Base-by-base conservation (phyloP, 23 tunicate species). In the Oikopleura vanhoeffeni region DNA sequence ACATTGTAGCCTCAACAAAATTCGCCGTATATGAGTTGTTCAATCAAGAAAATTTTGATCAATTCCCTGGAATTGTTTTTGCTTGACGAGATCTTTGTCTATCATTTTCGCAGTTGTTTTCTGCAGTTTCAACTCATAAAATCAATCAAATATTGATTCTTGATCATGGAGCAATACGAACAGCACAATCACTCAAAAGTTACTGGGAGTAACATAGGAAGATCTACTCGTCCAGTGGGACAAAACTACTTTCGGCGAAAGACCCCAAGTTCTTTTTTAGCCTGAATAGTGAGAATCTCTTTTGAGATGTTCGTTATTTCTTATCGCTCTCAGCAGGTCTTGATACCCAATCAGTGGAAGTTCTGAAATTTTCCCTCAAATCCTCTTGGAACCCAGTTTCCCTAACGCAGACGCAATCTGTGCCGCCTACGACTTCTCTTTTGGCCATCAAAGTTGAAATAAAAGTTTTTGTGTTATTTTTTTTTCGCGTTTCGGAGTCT, bases 401-500 rank as follows among this genome's bases (percentile, higher is more conserved):
- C n/a, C 38, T 18, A 32, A 38, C 79, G 79, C 27, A 71, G 79
- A 2, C 79, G 79, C 79, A 71, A 71, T 71, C 79, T 33, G 34
- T 32, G 3, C 79, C 79, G 79, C 34, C 79, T 2, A 71, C 35
- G 3, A 18, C 36, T 38, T 71, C 79, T 3, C 3, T 13, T 18
- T 32, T 28, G 3, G 32, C 35, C 34, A n/a, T n/a, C 32, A 33
- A 3, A 71, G 79, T 18, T 71, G 35, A 49, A 49, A 49, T 8
- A 49, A 24, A 13, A 13, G 27, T 71, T 33, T 71, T n/a, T n/a
- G n/a, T n/a, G n/a, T 38, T 2, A 13, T 24, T 71, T 38, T 33
- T 13, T 13, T 18, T 28, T 32, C 38, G 27, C 79, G 27, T 32
- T 33, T 2, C 3, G 4, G 79, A 71, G 34, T 18, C 38, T 18